Evolutionary conservation across 2,797 vertebrate genomes (phyloP).

Genomic region (Pangasius djambal): DNA sequence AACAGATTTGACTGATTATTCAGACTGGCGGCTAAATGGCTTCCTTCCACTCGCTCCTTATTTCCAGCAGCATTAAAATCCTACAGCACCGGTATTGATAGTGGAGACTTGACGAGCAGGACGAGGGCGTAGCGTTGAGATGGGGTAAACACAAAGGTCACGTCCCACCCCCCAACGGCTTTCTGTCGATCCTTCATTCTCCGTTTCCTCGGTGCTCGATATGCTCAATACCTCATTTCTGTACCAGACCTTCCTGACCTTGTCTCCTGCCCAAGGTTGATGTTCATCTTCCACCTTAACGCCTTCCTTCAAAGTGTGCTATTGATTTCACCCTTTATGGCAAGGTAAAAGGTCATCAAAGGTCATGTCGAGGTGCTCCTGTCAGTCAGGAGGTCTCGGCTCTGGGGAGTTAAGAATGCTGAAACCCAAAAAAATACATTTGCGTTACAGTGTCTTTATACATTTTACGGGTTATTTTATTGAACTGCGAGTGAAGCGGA

Average conservation of each 20-base stretch:
- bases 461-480: too few relatives aligned
- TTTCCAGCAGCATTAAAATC: background rate
- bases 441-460: background rate
- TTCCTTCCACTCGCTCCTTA: background rate
- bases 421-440: background rate
- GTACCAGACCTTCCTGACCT: background rate
- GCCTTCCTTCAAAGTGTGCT: background rate
- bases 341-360: slow-evolving; percentile 11
- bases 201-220: background rate
- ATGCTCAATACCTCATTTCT: background rate
- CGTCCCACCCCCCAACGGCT: background rate
- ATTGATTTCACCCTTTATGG: background rate
- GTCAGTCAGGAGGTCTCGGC: background rate
- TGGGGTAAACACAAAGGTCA: background rate
- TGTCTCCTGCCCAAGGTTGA: slow-evolving; percentile 18
- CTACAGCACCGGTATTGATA: background rate
- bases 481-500: background rate
- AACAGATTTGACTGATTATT: background rate
- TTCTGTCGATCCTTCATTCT: too few relatives aligned
- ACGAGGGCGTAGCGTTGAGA: background rate
- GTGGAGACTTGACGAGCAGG: background rate
- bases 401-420: background rate
- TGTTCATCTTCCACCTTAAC: background rate
- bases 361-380: background rate
- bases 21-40: background rate